Conservation (phyloP, 2,888 invertebrate genomes). For the Mesoligia furuncula region DNA sequence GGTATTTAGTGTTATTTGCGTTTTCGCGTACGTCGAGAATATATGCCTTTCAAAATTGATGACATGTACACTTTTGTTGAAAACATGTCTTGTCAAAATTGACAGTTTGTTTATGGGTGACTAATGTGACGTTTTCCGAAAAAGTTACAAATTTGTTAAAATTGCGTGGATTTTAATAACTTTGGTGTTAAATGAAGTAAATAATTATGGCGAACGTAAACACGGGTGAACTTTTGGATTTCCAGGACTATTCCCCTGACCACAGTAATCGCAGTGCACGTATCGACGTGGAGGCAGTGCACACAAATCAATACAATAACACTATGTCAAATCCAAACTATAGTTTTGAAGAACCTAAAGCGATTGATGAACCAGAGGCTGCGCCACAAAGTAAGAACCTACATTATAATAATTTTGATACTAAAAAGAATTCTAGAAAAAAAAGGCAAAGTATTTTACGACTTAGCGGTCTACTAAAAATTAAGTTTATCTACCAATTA, state of each 20-base stretch:
- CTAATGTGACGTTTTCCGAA: constrained; percentile 23
- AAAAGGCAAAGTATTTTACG: neutral
- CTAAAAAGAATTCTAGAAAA: neutral
- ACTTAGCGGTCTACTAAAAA: constrained; percentile 15
- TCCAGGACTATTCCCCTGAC: constrained; percentile 93
- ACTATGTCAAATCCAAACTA: constrained; percentile 85
- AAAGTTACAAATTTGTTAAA: constrained; percentile 1
- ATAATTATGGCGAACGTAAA: constrained; percentile 83
- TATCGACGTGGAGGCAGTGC: constrained; percentile 92
- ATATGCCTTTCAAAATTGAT: neutral
- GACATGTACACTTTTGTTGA: neutral
- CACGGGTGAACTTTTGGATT: constrained; percentile 92
- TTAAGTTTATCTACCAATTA: constrained; percentile 34
- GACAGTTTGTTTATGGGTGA: constrained; percentile 9
- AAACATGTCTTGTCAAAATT: constrained; percentile 25
- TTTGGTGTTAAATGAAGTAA: constrained; percentile 48
- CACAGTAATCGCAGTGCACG: constrained; percentile 91
- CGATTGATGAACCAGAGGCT: constrained; percentile 76
- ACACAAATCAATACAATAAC: constrained; percentile 85
- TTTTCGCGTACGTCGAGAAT: neutral
- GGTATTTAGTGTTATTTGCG: neutral
- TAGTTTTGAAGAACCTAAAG: constrained; percentile 81
- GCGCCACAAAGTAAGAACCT: constrained; percentile 76
- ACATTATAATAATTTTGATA: neutral
- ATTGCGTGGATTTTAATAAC: constrained; percentile 15